A percentile compares a stretch with the other conserved stretches of the same genome.
Conservation (phyloP, 2,888 invertebrate genomes). For the Dryobota labecula region DNA sequence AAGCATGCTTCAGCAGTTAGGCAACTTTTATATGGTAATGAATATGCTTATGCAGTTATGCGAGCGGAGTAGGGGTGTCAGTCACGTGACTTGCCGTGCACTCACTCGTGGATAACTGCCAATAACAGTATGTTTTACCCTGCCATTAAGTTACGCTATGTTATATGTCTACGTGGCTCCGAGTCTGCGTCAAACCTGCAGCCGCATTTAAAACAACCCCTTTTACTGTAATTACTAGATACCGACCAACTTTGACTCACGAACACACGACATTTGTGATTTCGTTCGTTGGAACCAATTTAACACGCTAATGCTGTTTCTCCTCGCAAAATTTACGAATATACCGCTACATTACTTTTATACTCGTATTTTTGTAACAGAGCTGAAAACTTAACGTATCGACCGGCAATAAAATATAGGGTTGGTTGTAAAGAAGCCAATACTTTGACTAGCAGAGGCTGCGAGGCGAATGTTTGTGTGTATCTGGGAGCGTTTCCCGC, state of each 20-base stretch:
- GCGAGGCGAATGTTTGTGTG: conserved; percentile 78
- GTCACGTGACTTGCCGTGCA: conserved; percentile 84
- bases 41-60: conserved; percentile 61
- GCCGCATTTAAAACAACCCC: conserved; percentile 77
- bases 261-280: conserved; percentile 75
- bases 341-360: conserved; percentile 58
- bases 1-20: conserved; percentile 64
- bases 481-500: conserved; percentile 78
- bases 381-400: conserved; percentile 78
- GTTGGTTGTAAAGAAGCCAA: conserved; percentile 82
- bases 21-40: conserved; percentile 58
- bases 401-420: conserved; percentile 82
- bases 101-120: conserved; percentile 80
- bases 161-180: conserved; percentile 64
- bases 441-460: conserved; percentile 79
- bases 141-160: conserved; percentile 74
- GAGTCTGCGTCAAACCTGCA: conserved; percentile 73
- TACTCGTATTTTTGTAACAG: conserved; percentile 69
- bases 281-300: conserved; percentile 64
- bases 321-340: conserved; percentile 62
- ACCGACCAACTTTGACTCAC: conserved; percentile 72
- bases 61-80: conserved; percentile 69
- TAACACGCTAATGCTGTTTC: conserved; percentile 58
- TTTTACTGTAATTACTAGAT: conserved; percentile 79
- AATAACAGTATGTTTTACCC: conserved; percentile 80